phyloP scores from a whole-genome alignment of 2,113 vertebrate genomes.

The Saimiri boliviensis region DNA sequence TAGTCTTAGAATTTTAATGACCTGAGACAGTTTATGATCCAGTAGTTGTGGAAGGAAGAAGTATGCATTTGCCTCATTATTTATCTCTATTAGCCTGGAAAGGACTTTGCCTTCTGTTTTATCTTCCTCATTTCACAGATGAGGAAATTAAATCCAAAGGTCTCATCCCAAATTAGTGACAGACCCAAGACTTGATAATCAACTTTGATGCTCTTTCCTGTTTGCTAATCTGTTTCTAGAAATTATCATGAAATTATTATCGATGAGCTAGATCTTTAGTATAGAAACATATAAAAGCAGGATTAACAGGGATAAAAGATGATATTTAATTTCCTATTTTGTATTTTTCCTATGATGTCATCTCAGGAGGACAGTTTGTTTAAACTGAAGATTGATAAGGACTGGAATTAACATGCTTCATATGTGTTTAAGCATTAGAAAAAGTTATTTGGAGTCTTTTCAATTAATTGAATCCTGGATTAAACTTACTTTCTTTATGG shows the following conservation, averaged over 20 bases:
- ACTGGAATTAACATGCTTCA: neutral
- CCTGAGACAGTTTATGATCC: neutral
- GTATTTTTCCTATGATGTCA: neutral
- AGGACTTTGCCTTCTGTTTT: neutral
- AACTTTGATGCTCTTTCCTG: neutral
- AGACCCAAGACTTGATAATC: neutral
- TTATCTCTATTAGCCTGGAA: neutral
- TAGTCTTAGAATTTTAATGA: neutral
- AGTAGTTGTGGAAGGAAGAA: neutral
- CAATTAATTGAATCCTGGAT: neutral
- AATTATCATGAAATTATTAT: neutral
- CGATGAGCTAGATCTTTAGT: neutral
- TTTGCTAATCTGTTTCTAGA: neutral
- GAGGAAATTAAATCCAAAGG: neutral
- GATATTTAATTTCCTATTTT: neutral
- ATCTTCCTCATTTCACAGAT: neutral
- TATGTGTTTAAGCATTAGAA: neutral
- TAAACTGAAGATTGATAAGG: neutral
- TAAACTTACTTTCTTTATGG: neutral
- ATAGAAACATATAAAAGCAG: neutral
- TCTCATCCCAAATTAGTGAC: neutral
- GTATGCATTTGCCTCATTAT: neutral
- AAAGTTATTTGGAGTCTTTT: neutral
- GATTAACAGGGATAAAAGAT: neutral
- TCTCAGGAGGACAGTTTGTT: neutral